phyloP scores from a whole-genome alignment of 2,888 invertebrate species.

The Drosophila tanythrix region DNA sequence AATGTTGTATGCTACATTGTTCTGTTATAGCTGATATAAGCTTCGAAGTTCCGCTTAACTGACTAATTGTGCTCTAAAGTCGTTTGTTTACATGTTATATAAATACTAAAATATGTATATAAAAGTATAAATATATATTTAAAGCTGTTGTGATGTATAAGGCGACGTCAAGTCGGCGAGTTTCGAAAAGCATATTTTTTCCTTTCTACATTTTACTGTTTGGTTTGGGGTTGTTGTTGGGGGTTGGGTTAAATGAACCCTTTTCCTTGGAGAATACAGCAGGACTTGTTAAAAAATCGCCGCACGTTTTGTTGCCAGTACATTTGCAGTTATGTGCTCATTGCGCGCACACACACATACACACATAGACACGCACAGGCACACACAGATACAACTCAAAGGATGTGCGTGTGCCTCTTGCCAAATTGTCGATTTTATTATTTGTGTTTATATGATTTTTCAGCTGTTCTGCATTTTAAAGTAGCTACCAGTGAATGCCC shows the following conservation, averaged over 20 bases:
- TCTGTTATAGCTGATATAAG: background rate
- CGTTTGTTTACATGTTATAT: background rate
- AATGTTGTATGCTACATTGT: background rate
- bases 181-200: conserved; percentile 27
- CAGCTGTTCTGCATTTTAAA: conserved; percentile 82
- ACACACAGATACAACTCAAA: conserved; percentile 13
- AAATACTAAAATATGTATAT: background rate
- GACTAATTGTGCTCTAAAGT: conserved; percentile 14
- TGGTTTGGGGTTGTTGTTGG: conserved; percentile 10
- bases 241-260: conserved; percentile 47
- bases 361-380: conserved; percentile 13
- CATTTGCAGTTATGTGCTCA: conserved; percentile 80
- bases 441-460: conserved; percentile 83
- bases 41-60: background rate
- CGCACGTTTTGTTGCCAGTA: conserved; percentile 78
- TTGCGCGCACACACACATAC: conserved; percentile 49
- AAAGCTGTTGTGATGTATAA: conserved; percentile 28
- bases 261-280: conserved; percentile 46
- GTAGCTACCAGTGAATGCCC: conserved; percentile 36
- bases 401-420: conserved; percentile 75
- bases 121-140: background rate
- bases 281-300: conserved; percentile 68
- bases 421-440: conserved; percentile 83
- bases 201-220: conserved; percentile 5
- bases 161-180: conserved; percentile 51